Evolutionary conservation across 2,888 invertebrate species (phyloP), one percentile per base, ranked within the genome.

Genomic region (Rotaria magnacalcarata): DNA sequence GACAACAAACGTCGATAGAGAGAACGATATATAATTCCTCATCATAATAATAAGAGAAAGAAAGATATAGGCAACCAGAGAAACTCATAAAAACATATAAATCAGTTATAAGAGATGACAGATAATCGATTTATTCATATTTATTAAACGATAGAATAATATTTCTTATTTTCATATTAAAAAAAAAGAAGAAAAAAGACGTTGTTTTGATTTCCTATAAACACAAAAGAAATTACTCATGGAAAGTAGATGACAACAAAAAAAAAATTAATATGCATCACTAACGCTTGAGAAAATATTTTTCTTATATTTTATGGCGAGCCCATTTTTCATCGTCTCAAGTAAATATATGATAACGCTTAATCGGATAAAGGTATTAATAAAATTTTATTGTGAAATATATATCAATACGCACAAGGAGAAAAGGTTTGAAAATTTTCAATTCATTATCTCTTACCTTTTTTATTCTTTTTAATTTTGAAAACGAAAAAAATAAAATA

Each of bases 61-160:
- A 67, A 67, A 34, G 67, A 67, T 67, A 67, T 67, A 67, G 67
- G 34, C 34, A 67, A 11, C 3, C 34, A 67, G 67, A 34, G 67
- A 67, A 67, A 67, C 67, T 67, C 67, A 67, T 67, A 67, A 67
- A 67, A 67, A 67, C 67, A 67, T 67, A 67, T 67, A 67, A 67
- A 67, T 67, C 67, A 67, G 67, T 34, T 34, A 67, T 16, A 19
- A 67, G 67, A 67, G 67, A 67, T 67, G 67, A 34, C 34, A 67
- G 67, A 67, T 34, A 67, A 67, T 67, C 67, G 67, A 67, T 67
- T 67, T 67, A 56, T 56, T 56, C 56, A 24, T 24, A 56, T 56
- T 56, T 24, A 67, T 67, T 67, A 67, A 67, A 67, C 14, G 34
- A 67, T 41, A 34, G 34, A 67, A 67, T 19, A 19, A 67, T 67